Base-by-base conservation (phyloP, 92 coral and sea anemone genomes). In the Epizoanthus illoricatus region DNA sequence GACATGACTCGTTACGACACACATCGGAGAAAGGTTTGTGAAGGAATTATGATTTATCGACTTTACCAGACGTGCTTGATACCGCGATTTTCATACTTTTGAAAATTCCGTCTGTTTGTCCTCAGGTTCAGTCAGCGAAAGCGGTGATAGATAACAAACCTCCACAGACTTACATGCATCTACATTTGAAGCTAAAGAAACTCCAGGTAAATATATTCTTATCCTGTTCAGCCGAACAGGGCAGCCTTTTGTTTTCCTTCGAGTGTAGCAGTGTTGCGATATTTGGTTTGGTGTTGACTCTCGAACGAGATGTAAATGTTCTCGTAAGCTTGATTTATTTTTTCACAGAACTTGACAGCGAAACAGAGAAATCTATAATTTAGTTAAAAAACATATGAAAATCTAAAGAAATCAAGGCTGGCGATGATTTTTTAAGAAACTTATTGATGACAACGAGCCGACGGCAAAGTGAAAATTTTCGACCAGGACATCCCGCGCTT, bases 161-260 rank as follows among this genome's bases (percentile, higher is more conserved):
- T 16, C 99, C 99, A 58, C 89, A 91, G 60, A 96, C 99, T 19
- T 96, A 96, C 88, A 94, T 96, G 97, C 99, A 96, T 85, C 87
- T 96, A 74, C 99, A 96, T 86, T 70, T 96, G n/a, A 93, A 93
- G 85, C 85, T 96, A 67, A 96, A 96, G 85, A 96, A 96, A 81
- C 86, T 96, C 42, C 99, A 96, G 99, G 99, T 96, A 88, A 76
- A 85, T 59, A 72, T 42, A n/a, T 70, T 7, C 8, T 41, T 12
- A 45, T 36, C 39, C 23, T 19, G 15, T 18, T 72, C 13, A 5
- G 65, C 63, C 59, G 82, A 62, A 78, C 71, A 63, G 71, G 19
- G 56, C n/a, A 24, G 43, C 43, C 71, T 63, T 63, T 78, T 78
- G 82, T 78, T 78, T 61, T 5, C 39, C 42, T 20, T 52, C 56